Percentiles rank a stretch among this genome's conserved stretches.
Conservation (phyloP, 2,113 vertebrate genomes). For the Leptobrachium ailaonicum region DNA sequence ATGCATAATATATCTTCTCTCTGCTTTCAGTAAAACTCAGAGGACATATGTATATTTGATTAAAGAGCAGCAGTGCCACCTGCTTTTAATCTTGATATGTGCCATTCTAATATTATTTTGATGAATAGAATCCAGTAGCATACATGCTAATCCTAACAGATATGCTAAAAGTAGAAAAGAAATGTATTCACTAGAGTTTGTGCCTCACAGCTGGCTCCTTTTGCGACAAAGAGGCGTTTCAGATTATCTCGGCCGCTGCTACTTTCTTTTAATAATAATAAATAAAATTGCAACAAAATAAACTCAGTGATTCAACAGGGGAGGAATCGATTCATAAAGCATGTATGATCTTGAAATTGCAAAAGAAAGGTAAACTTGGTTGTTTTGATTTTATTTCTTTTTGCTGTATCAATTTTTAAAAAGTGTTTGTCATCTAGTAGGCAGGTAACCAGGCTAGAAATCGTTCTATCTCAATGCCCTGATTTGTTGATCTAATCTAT, state of each 20-base stretch:
- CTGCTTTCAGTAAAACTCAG: constrained; percentile 2
- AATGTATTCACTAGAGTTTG: neutral
- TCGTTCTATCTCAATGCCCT: too few species aligned
- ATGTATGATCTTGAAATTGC: too few species aligned
- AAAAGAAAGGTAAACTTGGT: too few species aligned
- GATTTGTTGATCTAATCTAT: neutral
- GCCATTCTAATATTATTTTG: neutral
- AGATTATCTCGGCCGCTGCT: neutral
- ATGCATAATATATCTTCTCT: neutral
- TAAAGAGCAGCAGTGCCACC: constrained; percentile 25
- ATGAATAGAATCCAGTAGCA: neutral
- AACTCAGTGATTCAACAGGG: too few species aligned
- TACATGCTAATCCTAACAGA: neutral
- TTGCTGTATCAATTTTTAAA: too few species aligned
- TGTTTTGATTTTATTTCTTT: too few species aligned
- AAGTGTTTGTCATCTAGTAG: too few species aligned
- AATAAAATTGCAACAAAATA: neutral
- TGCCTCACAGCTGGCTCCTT: neutral
- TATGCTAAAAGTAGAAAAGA: constrained; percentile 1
- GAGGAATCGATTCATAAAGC: too few species aligned
- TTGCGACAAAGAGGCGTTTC: neutral
- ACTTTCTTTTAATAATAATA: neutral
- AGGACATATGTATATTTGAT: neutral
- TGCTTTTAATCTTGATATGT: constrained; percentile 9
- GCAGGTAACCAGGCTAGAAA: too few species aligned